Evolutionary conservation across 2,113 vertebrate genomes (phyloP).

Genomic region (Catagonus wagneri): DNA sequence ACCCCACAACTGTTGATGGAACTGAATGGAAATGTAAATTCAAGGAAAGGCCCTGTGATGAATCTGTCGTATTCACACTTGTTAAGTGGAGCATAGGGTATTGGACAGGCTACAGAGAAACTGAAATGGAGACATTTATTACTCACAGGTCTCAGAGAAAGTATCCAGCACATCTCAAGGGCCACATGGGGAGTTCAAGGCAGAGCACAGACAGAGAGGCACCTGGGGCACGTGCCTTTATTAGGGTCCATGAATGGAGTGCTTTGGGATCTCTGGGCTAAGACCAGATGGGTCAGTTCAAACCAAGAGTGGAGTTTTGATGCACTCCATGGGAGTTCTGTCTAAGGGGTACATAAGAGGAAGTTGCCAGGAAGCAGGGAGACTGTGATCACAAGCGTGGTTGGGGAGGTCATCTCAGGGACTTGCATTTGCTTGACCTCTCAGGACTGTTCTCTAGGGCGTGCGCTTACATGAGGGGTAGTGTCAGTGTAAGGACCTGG

Average conservation of each 20-base stretch:
- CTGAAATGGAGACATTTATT: neutral
- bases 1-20: neutral
- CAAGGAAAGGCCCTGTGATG: neutral
- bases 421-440: neutral
- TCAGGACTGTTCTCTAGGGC: neutral
- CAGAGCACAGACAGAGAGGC: neutral
- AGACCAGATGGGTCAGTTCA: neutral
- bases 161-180: neutral
- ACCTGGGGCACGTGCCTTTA: neutral
- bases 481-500: neutral
- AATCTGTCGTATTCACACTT: neutral
- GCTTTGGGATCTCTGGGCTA: neutral
- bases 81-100: neutral
- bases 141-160: neutral
- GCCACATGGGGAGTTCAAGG: neutral
- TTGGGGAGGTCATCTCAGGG: neutral
- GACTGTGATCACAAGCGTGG: neutral
- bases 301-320: neutral
- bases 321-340: neutral
- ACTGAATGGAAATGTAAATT: neutral
- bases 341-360: neutral
- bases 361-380: neutral
- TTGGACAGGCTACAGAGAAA: neutral
- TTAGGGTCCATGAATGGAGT: neutral
- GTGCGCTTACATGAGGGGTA: neutral